A percentile compares a stretch with the other conserved stretches of the same genome.
Conservation (phyloP, 1,140 invertebrate genomes). For the Pygmarrhopalites habei region DNA sequence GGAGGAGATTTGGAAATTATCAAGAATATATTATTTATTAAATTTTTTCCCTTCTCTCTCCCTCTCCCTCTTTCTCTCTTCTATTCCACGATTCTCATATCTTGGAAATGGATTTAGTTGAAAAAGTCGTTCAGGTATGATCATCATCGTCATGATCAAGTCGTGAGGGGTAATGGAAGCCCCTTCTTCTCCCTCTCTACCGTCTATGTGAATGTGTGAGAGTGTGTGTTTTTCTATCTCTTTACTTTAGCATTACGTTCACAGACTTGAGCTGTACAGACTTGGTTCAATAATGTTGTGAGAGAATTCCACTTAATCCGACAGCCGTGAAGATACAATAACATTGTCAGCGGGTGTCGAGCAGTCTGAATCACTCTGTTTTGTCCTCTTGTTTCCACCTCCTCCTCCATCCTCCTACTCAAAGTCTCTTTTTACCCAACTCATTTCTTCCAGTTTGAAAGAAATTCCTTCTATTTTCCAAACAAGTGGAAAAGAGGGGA, state of each 20-base stretch:
- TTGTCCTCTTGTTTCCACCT: not conserved
- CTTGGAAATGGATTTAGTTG: no score
- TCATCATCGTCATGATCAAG: no score
- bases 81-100: no score
- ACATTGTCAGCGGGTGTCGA: constrained; percentile 27
- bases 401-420: not conserved
- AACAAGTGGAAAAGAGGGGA: no score
- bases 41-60: not conserved
- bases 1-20: no score
- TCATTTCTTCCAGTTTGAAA: constrained; percentile 15
- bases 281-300: constrained; percentile 14
- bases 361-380: constrained; percentile 21
- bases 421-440: not conserved
- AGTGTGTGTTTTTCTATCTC: no score
- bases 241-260: no score
- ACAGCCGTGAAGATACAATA: constrained; percentile 30
- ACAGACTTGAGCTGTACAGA: no score
- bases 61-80: not conserved
- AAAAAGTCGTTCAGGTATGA: not conserved
- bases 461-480: constrained; percentile 20
- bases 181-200: no score
- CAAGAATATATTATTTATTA: no score
- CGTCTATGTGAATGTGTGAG: no score
- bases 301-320: constrained; percentile 22
- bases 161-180: no score